phyloP scores from a whole-genome alignment of 2,113 vertebrate species.

The Tragelaphus buxtoni region DNA sequence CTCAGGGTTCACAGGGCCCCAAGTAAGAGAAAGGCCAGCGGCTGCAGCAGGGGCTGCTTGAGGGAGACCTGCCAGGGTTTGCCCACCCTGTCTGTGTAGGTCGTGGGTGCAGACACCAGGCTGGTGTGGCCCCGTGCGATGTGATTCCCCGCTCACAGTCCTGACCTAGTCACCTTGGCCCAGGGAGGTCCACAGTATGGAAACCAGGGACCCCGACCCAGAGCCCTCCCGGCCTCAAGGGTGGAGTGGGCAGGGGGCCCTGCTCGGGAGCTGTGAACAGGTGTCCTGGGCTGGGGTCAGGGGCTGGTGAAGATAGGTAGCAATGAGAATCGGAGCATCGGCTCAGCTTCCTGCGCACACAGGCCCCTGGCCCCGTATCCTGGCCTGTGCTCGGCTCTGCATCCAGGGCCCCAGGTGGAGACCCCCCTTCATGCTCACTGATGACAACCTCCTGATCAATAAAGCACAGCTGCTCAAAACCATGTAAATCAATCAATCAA shows the following conservation, averaged over 20 bases:
- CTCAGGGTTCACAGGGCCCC: background rate
- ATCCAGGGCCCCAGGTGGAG: background rate
- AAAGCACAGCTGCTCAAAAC: background rate
- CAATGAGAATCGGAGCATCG: background rate
- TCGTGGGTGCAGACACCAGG: constrained; percentile 87
- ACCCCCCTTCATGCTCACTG: background rate
- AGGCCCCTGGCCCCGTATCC: background rate
- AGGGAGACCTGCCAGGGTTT: background rate
- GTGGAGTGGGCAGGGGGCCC: fast-evolving
- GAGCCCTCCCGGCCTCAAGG: background rate
- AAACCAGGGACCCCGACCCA: background rate
- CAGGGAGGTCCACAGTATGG: background rate
- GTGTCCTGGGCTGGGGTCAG: background rate
- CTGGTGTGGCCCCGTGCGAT: constrained; percentile 80
- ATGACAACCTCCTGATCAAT: background rate
- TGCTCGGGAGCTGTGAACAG: background rate
- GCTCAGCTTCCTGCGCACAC: background rate
- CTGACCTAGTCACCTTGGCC: constrained; percentile 70
- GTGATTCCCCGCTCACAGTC: constrained; percentile 86
- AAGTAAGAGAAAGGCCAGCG: background rate
- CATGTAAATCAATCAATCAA: background rate
- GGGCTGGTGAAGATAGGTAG: background rate
- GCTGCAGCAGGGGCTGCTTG: background rate
- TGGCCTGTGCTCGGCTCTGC: background rate
- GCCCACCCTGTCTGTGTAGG: constrained; percentile 83